Base-by-base conservation (phyloP, 2,113 vertebrate genomes). In the Hassar affinis region DNA sequence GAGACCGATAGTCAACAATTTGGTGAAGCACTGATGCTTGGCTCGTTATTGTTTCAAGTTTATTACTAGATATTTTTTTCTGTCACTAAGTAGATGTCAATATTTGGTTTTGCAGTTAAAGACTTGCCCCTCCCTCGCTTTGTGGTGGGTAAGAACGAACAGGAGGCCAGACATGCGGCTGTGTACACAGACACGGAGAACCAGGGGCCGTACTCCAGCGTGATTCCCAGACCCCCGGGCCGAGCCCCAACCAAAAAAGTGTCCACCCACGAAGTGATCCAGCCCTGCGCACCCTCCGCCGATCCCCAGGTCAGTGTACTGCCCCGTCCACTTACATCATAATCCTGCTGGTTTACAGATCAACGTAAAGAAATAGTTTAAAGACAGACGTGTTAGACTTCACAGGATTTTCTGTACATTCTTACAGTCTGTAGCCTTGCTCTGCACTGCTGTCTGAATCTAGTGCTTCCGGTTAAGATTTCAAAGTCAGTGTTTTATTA, bases 41-140 rank as follows among this genome's bases (percentile, higher is more conserved):
- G 27, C 20, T 51, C 11, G 2, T 27, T 51, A 2, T 25, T n/a
- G 30, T 38, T 57, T 14, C 11, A 27, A 79, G 45, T 45, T 42
- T 79, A 61, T 62, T 25, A 4, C 7, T 45, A n/a, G 18, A 57
- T 38, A 1, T 30, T 69, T 38, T 68, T 64, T 66, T 20, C 1
- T 51, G 12, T 76, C 14, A 61, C 14, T 47, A 59, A 12, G 18
- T 47, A 45, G 17, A 66, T 25, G n/a, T n/a, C 17, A 27, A 4
- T 64, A 42, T 82, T 84, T 6, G 17, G 81, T 12, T 92, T 85
- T 75, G 88, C 93, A 99, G 98, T 98, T 85, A 98, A 98, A 88
- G 97, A 99, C 89, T 94, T 99, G 88, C 97, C 97, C 68, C 92
- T 99, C 91, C 97, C 97, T 85, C 93, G 96, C 91, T 99, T 98